phyloP scores from a whole-genome alignment of 2,797 vertebrate genomes.

The Knipowitschia caucasica region DNA sequence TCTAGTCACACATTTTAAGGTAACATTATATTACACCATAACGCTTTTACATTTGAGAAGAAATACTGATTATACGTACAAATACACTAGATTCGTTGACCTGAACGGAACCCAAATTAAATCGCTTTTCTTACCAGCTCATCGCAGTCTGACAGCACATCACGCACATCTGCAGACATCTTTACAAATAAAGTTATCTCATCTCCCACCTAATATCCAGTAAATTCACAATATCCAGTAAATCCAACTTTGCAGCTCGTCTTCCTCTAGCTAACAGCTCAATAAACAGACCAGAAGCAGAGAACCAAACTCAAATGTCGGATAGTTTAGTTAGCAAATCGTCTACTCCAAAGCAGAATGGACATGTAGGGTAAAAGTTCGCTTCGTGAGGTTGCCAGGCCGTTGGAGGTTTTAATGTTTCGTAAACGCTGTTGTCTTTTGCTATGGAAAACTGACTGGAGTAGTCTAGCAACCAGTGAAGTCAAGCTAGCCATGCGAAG shows the following conservation, averaged over 20 bases:
- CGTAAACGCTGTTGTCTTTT: conserved; percentile 7
- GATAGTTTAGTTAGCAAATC: conserved; percentile 28
- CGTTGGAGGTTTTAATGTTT: background rate
- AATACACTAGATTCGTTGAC: no score
- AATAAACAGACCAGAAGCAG: conserved; percentile 16
- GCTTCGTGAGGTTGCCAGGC: no score
- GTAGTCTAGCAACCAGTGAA: conserved; percentile 77
- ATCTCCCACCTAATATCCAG: conserved; percentile 11
- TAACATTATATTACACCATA: no score
- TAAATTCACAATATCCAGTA: background rate
- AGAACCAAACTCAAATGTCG: conserved; percentile 25
- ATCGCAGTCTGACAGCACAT: conserved; percentile 71
- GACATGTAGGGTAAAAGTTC: rapidly evolving
- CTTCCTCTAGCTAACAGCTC: conserved; percentile 7
- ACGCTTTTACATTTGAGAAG: no score
- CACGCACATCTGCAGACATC: conserved; percentile 70
- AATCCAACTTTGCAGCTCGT: conserved; percentile 3
- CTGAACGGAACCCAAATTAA: no score
- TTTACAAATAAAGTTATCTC: conserved; percentile 38
- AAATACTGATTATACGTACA: background rate
- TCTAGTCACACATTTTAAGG: no score
- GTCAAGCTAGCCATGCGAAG: background rate
- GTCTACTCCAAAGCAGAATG: conserved; percentile 2
- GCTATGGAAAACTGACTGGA: conserved; percentile 11
- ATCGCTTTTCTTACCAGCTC: conserved; percentile 63